Conservation (phyloP, 2,797 vertebrate genomes). For the Epinephelus malabaricus region DNA sequence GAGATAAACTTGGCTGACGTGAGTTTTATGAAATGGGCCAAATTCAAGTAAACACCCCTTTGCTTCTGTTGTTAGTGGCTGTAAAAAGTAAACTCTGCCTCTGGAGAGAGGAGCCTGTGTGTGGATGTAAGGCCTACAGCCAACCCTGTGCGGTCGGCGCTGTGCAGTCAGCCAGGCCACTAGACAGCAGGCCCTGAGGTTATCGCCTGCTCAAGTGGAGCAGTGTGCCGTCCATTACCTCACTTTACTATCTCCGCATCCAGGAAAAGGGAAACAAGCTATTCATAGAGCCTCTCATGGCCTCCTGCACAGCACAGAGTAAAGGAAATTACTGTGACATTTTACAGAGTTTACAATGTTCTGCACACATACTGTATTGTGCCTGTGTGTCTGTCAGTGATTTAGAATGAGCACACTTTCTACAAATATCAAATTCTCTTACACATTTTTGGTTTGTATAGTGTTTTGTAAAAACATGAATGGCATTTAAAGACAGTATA, state of each 20-base stretch:
- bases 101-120: slow-evolving; percentile 56
- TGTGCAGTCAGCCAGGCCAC: slow-evolving; percentile 70
- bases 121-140: slow-evolving; percentile 64
- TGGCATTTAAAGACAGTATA: neutral
- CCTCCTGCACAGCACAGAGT: slow-evolving; percentile 43
- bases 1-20: slow-evolving; percentile 63
- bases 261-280: slow-evolving; percentile 73
- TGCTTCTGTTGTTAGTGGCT: slow-evolving; percentile 71
- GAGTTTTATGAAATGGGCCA: slow-evolving; percentile 48
- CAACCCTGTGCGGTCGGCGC: slow-evolving; percentile 70
- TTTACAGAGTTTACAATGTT: slow-evolving; percentile 16
- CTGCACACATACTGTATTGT: slow-evolving; percentile 4
- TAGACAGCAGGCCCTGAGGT: slow-evolving; percentile 73
- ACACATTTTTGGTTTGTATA: neutral
- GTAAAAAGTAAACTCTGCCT: slow-evolving; percentile 63
- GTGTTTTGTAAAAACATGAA: neutral
- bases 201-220: slow-evolving; percentile 80
- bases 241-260: slow-evolving; percentile 75
- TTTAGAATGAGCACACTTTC: neutral
- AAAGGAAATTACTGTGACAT: slow-evolving; percentile 50
- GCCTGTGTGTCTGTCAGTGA: slow-evolving; percentile 3
- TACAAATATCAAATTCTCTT: neutral
- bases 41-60: slow-evolving; percentile 71
- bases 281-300: slow-evolving; percentile 80
- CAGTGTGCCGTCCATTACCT: slow-evolving; percentile 78